Conservation (phyloP, 2,888 invertebrate genomes). For the Diadegma fenestrale region DNA sequence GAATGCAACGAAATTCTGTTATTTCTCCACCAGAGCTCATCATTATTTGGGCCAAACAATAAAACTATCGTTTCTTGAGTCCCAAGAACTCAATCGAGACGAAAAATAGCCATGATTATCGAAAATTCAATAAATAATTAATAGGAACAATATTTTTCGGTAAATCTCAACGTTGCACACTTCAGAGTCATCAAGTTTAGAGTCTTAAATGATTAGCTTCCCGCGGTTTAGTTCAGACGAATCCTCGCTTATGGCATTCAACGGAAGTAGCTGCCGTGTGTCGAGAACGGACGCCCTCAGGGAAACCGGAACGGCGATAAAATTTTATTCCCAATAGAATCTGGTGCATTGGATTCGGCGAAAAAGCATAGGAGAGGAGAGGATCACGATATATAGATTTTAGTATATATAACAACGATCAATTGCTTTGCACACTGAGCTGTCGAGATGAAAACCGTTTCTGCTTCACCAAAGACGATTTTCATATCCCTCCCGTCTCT, state of each 20-base stretch:
- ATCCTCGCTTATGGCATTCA: neutral
- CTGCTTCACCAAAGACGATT: constrained; percentile 34
- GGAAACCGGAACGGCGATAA: constrained; percentile 9
- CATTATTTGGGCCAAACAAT: too few species aligned
- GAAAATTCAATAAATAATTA: too few species aligned
- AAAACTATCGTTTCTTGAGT: too few species aligned
- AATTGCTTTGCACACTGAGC: constrained; percentile 32
- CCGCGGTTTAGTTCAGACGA: neutral
- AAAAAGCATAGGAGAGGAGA: constrained; percentile 21
- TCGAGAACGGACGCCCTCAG: neutral
- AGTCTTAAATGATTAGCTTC: neutral
- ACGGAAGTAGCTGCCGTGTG: neutral
- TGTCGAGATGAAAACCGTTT: constrained; percentile 58
- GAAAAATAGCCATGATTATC: too few species aligned
- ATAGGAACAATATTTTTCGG: too few species aligned
- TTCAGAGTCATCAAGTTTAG: neutral
- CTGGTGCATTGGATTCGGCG: constrained; percentile 18
- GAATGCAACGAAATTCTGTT: too few species aligned
- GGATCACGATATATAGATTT: constrained; percentile 23
- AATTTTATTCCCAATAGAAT: constrained; percentile 38
- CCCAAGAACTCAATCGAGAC: too few species aligned
- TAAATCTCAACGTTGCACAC: too few species aligned
- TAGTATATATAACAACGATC: constrained; percentile 48
- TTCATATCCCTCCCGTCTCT: constrained; percentile 8
- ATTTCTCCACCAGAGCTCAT: too few species aligned